Evolutionary conservation across 1,140 invertebrate genomes (phyloP).

Genomic region (Drosophila equinoxialis): DNA sequence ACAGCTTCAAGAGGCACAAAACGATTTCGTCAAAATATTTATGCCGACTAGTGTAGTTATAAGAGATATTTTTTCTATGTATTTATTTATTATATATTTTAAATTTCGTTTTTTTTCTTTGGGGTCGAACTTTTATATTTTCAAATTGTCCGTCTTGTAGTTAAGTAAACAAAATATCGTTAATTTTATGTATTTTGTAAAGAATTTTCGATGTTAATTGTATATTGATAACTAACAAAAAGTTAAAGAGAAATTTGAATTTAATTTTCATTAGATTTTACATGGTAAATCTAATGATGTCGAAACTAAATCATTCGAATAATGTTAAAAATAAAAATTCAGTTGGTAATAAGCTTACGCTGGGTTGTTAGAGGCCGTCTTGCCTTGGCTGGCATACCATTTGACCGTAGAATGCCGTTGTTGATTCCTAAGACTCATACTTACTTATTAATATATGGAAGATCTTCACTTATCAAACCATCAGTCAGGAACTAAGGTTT

Average conservation of each 20-base stretch:
- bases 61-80: background rate
- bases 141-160: background rate
- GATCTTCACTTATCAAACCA: too few relatives aligned
- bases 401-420: too few relatives aligned
- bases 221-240: constrained; percentile 1
- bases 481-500: too few relatives aligned
- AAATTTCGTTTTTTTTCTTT: background rate
- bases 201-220: constrained; percentile 6
- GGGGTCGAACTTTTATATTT: background rate
- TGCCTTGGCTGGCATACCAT: too few relatives aligned
- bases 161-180: background rate
- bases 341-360: background rate
- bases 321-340: background rate
- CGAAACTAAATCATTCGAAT: background rate
- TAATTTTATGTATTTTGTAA: constrained; percentile 3
- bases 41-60: too few relatives aligned
- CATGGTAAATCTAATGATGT: background rate
- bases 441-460: too few relatives aligned
- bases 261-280: background rate
- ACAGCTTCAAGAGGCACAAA: too few relatives aligned
- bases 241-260: background rate
- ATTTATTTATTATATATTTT: background rate
- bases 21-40: too few relatives aligned
- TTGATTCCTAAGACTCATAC: too few relatives aligned
- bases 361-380: too few relatives aligned